These are phyloP conservation scores for Apomyelois bistriatella DNA, from an alignment of 2,888 invertebrate genomes.

Conservation along the genomic window DNA sequence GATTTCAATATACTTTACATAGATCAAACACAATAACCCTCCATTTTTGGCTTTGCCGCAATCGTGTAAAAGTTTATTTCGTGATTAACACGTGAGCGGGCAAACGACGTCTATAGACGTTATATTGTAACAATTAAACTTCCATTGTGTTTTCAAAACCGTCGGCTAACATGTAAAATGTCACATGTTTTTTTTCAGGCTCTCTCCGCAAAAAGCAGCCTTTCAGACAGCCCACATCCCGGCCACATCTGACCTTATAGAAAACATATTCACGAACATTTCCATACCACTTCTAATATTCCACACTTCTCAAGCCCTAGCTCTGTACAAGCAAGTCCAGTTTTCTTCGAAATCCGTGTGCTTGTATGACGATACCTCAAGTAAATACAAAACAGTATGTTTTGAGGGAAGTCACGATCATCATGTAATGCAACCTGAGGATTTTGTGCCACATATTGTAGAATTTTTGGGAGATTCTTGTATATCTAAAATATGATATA, in stretches of 20 bases:
- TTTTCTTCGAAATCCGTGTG: background rate
- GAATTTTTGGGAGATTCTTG: background rate
- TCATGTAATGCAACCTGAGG: background rate
- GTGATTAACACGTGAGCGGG: no score
- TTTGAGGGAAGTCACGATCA: background rate
- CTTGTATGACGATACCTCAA: background rate
- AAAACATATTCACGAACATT: background rate
- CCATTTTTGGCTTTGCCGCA: no score
- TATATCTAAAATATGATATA: background rate
- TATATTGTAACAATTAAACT: no score
- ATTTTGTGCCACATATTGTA: background rate
- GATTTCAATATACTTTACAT: no score
- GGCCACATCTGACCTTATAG: background rate
- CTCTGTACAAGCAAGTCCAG: background rate
- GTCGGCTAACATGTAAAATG: no score
- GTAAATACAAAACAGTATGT: background rate
- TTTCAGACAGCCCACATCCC: background rate
- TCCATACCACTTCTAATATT: background rate
- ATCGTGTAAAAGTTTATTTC: no score
- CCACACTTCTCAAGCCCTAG: background rate
- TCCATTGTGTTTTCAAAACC: no score
- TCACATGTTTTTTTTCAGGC: no score
- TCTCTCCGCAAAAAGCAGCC: background rate
- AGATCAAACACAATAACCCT: no score
- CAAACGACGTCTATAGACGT: no score